These are phyloP conservation scores for Synaphobranchus kaupii DNA, from an alignment of 2,797 vertebrate species.

Conservation along the genomic window DNA sequence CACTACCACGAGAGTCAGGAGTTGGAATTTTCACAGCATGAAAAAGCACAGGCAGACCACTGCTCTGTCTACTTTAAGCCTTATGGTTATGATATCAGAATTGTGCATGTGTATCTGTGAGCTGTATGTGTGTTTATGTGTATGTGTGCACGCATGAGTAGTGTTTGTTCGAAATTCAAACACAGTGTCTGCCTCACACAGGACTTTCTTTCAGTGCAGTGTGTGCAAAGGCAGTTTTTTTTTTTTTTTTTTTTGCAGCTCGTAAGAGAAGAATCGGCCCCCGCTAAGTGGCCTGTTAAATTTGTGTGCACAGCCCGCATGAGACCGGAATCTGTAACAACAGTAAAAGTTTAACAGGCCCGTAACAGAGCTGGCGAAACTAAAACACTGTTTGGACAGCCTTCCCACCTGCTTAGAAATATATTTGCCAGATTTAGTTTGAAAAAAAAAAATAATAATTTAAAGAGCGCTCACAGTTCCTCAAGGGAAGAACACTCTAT, in stretches of 20 bases:
- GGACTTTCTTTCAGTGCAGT: background rate
- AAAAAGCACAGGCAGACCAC: background rate
- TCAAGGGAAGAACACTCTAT: background rate
- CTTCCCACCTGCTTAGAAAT: background rate
- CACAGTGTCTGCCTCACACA: background rate
- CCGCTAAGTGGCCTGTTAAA: background rate
- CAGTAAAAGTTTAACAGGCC: conserved; percentile 12
- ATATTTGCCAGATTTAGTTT: background rate
- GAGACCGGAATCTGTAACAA: background rate
- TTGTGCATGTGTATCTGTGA: background rate
- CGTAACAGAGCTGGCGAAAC: background rate
- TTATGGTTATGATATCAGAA: background rate
- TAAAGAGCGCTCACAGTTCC: background rate
- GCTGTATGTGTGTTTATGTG: background rate
- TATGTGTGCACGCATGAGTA: background rate
- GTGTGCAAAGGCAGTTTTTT: background rate
- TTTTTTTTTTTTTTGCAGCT: background rate
- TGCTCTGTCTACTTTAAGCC: background rate
- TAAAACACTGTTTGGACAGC: background rate
- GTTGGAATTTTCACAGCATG: background rate
- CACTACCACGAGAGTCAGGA: background rate
- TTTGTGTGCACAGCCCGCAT: background rate
- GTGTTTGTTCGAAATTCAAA: background rate
- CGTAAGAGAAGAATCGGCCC: background rate
- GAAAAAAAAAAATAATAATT: background rate